Base-by-base conservation (phyloP, 2,113 vertebrate species). In the Oostethus manadensis region DNA sequence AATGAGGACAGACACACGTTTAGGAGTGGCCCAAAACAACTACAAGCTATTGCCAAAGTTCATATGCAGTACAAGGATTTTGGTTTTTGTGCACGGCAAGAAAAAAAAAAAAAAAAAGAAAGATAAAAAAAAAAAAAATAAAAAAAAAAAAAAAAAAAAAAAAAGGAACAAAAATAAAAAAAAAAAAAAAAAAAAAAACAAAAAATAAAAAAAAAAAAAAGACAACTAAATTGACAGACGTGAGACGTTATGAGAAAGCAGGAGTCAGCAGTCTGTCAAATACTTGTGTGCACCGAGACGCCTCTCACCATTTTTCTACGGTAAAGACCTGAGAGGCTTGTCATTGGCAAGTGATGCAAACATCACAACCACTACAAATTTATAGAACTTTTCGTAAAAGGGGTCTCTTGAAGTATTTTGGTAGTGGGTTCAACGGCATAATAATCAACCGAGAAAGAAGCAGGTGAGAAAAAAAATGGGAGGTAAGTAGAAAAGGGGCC, bases 391-490 rank as follows among this genome's bases (percentile, higher is more conserved):
- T 76, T 58, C 66, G 51, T 68, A 68, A 57, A 58, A n/a, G n/a
- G 70, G n/a, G 60, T 81, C 29, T 81, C 75, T 81, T 82, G 83
- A 84, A 73, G 74, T 83, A 78, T 72, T 77, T 79, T 70, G 79
- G 40, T 79, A 73, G 78, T 76, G 74, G 77, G 56, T 47, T 74
- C 78, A 79, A 73, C 80, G 77, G 78, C 74, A 82, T 79, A 75
- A 68, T 68, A 77, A 75, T 84, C 81, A 83, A 87, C 88, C 83
- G 87, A 91, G 89, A 67, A 83, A 77, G 89, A 74, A 86, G 83
- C 76, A 88, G 80, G 83, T 89, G 65, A 75, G 86, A 89, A 83
- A 33, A 79, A 89, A 89, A 89, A 89, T 90, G 76, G 86, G 88
- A 66, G 80, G 86, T 71, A 84, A 84, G 58, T 61, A 35, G 18